These are phyloP conservation scores for Falco novaeseelandiae DNA, from an alignment of 2,797 vertebrate species.

Conservation along the genomic window DNA sequence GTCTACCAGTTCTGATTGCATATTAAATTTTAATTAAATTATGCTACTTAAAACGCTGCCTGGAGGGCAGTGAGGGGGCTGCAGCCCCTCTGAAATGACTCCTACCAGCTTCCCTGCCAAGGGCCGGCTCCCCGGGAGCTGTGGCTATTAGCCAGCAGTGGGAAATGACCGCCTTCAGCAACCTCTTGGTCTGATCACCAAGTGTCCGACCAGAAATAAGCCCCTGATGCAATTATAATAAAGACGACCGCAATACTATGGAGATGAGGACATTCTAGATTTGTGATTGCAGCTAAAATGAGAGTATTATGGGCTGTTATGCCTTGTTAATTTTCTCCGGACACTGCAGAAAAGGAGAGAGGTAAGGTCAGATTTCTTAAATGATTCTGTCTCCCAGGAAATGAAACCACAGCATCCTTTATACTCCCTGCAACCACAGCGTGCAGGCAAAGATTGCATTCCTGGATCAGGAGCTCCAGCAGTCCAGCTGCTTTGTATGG, in stretches of 20 bases:
- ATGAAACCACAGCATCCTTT: not conserved
- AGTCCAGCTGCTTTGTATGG: not conserved
- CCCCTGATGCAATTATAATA: not conserved
- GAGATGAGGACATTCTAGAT: not conserved
- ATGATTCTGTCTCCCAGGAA: not conserved
- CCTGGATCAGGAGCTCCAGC: not conserved
- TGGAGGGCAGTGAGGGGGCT: not conserved
- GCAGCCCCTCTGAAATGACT: not conserved
- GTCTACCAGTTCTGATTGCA: not conserved
- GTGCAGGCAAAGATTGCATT: not conserved
- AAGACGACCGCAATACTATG: not conserved
- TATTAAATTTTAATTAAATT: constrained; percentile 13
- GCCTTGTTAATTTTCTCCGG: constrained; percentile 14
- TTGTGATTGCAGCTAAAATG: constrained; percentile 10
- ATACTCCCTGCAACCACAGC: not conserved
- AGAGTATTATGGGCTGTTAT: not conserved
- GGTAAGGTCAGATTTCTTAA: not conserved
- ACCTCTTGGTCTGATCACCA: not conserved
- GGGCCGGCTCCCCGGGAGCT: not conserved
- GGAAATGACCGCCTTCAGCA: not conserved
- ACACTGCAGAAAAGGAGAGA: not conserved
- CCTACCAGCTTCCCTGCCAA: not conserved
- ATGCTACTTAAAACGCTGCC: not conserved
- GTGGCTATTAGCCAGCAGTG: not conserved
- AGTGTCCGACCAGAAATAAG: not conserved